phyloP scores from a whole-genome alignment of 1,140 invertebrate species.

The Camponotus vicinus region DNA sequence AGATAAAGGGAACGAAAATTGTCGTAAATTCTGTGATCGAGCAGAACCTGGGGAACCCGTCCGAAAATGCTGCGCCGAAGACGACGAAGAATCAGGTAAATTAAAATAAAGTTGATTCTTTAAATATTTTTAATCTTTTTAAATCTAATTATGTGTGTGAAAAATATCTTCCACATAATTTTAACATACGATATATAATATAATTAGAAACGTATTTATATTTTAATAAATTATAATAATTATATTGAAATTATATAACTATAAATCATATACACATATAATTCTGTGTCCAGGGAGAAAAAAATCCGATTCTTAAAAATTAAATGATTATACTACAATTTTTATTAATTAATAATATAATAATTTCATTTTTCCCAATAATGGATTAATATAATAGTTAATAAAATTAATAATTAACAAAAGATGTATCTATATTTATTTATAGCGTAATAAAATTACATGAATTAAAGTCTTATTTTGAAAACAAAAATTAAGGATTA shows the following conservation, averaged over 20 bases:
- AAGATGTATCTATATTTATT: too few relatives aligned
- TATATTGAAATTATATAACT: not conserved
- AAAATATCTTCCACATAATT: not conserved
- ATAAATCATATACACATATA: too few relatives aligned
- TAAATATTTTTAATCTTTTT: not conserved
- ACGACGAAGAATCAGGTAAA: conserved; percentile 72
- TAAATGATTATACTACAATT: not conserved
- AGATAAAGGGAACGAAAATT: conserved; percentile 79
- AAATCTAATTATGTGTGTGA: not conserved
- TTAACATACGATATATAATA: not conserved
- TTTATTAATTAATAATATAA: too few relatives aligned
- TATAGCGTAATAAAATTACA: too few relatives aligned
- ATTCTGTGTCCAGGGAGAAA: not conserved
- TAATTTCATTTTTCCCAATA: too few relatives aligned
- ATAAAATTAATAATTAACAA: too few relatives aligned
- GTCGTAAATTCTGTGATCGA: conserved; percentile 81
- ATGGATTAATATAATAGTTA: too few relatives aligned
- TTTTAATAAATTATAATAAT: not conserved
- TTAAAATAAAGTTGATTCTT: not conserved
- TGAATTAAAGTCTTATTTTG: not conserved
- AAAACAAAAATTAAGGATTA: not conserved
- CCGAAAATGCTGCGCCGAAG: conserved; percentile 56
- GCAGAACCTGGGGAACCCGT: conserved; percentile 71
- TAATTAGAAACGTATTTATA: not conserved
- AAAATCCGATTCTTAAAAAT: not conserved